Percentiles rank a stretch among this genome's conserved stretches.
Evolutionary conservation across 2,113 vertebrate species (phyloP).

Genomic region (Pterocles orientalis): DNA sequence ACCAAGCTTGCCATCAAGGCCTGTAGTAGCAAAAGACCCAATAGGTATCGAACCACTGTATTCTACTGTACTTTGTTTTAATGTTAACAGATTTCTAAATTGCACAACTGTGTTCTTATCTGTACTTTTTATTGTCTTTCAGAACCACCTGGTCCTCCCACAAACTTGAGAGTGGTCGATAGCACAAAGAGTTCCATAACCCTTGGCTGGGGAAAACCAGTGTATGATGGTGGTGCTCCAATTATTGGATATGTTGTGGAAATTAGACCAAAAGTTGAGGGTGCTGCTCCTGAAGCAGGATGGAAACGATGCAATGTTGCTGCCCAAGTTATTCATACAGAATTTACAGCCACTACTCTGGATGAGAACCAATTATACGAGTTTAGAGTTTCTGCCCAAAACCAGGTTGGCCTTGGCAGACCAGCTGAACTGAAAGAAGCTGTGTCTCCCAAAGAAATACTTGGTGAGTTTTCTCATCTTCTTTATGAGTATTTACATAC

Average conservation of each 20-base stretch:
- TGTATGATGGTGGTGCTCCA: slow-evolving; percentile 92
- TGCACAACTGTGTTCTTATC: neutral
- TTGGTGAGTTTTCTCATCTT: slow-evolving; percentile 79
- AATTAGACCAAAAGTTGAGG: slow-evolving; percentile 83
- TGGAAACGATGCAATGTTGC: slow-evolving; percentile 97
- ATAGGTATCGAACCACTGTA: slow-evolving; percentile 80
- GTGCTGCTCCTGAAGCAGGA: slow-evolving; percentile 87
- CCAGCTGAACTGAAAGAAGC: slow-evolving; percentile 89
- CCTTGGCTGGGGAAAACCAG: slow-evolving; percentile 91
- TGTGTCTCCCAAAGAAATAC: slow-evolving; percentile 91
- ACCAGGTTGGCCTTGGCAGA: slow-evolving; percentile 94
- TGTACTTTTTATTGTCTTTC: slow-evolving; percentile 47
- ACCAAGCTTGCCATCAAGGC: slow-evolving; percentile 91
- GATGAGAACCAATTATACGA: slow-evolving; percentile 90
- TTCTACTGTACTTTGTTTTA: slow-evolving; percentile 8
- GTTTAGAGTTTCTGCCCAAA: slow-evolving; percentile 96
- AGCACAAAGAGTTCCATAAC: slow-evolving; percentile 89
- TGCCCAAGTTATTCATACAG: slow-evolving; percentile 88
- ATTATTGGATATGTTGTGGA: slow-evolving; percentile 96
- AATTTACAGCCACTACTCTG: slow-evolving; percentile 90
- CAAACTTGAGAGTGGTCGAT: slow-evolving; percentile 90
- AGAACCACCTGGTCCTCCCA: slow-evolving; percentile 95
- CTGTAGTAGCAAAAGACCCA: slow-evolving; percentile 90
- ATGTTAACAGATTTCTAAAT: neutral
- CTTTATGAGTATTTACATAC: neutral